phyloP scores from a whole-genome alignment of 2,113 vertebrate species.

The Sylvicapra grimmia region DNA sequence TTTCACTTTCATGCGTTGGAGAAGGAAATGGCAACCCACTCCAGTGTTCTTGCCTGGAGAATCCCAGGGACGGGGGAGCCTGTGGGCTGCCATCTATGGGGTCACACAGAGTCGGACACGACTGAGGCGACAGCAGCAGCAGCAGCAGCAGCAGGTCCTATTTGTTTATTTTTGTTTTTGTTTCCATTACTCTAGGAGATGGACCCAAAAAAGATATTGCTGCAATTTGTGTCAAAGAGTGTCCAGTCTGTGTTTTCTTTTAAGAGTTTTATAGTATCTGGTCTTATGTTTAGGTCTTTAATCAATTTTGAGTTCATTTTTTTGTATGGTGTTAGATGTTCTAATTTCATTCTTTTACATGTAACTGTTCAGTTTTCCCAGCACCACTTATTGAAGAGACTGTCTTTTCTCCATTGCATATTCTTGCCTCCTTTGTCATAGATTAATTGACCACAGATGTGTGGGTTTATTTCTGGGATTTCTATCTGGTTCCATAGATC shows the following conservation, averaged over 20 bases:
- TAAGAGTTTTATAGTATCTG: not conserved
- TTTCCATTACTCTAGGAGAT: not conserved
- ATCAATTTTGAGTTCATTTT: not conserved
- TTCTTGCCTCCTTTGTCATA: not conserved
- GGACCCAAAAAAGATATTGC: not conserved
- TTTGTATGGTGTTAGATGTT: not conserved
- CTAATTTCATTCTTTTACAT: not conserved
- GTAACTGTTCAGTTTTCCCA: not conserved
- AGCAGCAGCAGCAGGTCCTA: not conserved
- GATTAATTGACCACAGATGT: not conserved
- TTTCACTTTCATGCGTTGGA: too few species aligned
- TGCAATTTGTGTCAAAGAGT: not conserved
- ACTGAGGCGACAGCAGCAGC: too few species aligned
- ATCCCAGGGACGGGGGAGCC: too few species aligned
- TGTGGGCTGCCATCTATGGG: too few species aligned
- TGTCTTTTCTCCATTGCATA: not conserved
- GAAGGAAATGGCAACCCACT: too few species aligned
- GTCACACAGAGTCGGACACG: too few species aligned
- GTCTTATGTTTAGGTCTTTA: not conserved
- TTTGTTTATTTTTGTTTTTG: not conserved
- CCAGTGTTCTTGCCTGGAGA: too few species aligned
- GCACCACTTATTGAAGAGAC: not conserved
- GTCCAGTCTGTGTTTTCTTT: not conserved
- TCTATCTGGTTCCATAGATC: not conserved
- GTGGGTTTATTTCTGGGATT: not conserved